Base-by-base conservation (phyloP, 2,113 vertebrate genomes). In the Enhydra lutris region DNA sequence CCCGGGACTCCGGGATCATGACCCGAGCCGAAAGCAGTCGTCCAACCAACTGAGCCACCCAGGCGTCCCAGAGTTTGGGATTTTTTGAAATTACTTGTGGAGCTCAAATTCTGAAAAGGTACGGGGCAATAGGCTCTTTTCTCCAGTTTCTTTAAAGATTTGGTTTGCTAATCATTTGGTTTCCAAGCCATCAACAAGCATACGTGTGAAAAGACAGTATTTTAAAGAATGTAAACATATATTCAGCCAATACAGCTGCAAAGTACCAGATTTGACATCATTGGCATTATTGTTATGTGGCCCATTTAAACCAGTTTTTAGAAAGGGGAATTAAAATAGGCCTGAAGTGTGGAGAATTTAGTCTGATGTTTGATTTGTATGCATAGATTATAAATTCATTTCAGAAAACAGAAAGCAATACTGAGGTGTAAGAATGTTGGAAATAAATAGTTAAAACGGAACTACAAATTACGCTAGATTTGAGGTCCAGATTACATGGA, bases 361-460 rank as follows among this genome's bases (percentile, higher is more conserved):
- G 12, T 93, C 42, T 82, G 63, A 24, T 71, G 36, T 85, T 96
- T 79, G 52, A 82, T 92, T 61, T 94, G 1, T 91, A 39, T 89
- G 31, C 95, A 92, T 78, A n/a, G 11, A 52, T 88, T 89, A 24
- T 89, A 78, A 47, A 78, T 71, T 85, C 18, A 82, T 63, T 31
- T 74, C 93, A 42, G 79, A 86, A 96, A 96, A 89, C 20, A 92
- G 55, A 78, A 95, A 92, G 39, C 15, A 67, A 67, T 59, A 26
- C 14, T 36, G 24, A 89, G 47, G n/a, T 95, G 0, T 79, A 92
- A 93, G 94, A 59, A 65, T 94, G 31, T 91, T 88, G 61, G 34
- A 81, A 94, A 61, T 47, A 84, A 26, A 23, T 88, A 20, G 15
- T 95, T 92, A 90, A 96, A 86, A 42, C 2, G 29, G 24, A 89